Percentiles rank a stretch among this genome's conserved stretches.
Conservation (phyloP, 2,888 invertebrate genomes). For the Tethea ocularis region DNA sequence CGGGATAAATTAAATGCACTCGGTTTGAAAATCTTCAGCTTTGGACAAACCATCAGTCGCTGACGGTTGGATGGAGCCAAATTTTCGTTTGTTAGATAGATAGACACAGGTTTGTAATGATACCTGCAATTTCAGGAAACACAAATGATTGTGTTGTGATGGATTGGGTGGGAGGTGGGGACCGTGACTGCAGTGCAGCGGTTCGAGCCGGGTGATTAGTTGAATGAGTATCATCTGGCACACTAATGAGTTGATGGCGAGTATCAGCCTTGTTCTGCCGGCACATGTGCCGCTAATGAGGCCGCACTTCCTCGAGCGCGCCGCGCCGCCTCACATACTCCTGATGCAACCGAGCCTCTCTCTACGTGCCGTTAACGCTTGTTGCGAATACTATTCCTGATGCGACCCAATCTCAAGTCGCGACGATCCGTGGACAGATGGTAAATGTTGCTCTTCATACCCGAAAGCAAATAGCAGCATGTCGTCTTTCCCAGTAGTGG, state of each 20-base stretch:
- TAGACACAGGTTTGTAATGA: too few species aligned
- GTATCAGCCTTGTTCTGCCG: background rate
- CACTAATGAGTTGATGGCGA: background rate
- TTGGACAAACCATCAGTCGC: too few species aligned
- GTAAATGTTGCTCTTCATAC: too few species aligned
- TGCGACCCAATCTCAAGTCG: background rate
- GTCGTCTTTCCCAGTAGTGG: too few species aligned
- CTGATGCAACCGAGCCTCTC: conserved; percentile 8
- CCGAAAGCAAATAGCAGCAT: too few species aligned
- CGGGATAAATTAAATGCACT: background rate
- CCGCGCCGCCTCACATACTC: background rate
- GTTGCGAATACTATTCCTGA: background rate
- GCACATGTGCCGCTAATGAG: conserved; percentile 10
- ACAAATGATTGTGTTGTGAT: background rate
- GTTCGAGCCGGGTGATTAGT: conserved; percentile 2
- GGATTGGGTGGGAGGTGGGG: background rate
- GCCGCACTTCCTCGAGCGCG: conserved; percentile 2
- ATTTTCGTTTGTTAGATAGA: too few species aligned
- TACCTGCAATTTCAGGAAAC: too few species aligned
- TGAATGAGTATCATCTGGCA: background rate
- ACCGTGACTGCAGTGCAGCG: background rate
- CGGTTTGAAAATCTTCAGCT: too few species aligned
- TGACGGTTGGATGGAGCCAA: too few species aligned
- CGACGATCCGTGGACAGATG: too few species aligned
- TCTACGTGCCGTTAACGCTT: background rate